phyloP scores from a whole-genome alignment of 2,797 vertebrate genomes.

The Enteromius anoplus region DNA sequence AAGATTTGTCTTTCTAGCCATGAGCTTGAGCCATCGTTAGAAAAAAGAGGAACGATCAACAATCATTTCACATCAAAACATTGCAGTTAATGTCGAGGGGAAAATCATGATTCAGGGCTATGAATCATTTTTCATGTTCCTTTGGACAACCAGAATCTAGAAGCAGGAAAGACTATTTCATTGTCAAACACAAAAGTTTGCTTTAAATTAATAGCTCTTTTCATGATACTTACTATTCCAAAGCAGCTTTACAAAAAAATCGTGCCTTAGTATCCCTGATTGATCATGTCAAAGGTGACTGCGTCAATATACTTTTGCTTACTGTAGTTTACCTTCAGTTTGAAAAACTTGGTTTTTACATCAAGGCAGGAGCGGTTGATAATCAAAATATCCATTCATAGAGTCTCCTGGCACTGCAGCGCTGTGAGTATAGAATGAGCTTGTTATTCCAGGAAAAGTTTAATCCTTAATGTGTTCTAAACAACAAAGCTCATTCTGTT shows the following conservation, averaged over 20 bases:
- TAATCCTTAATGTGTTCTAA: constrained; percentile 26
- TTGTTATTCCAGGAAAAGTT: constrained; percentile 15
- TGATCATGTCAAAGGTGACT: not conserved
- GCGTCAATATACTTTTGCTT: not conserved
- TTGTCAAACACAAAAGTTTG: constrained; percentile 3
- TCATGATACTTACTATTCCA: not conserved
- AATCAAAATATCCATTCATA: not conserved
- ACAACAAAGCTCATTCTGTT: constrained; percentile 35
- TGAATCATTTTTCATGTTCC: constrained; percentile 24
- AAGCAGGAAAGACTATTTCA: constrained; percentile 11
- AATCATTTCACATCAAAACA: constrained; percentile 1
- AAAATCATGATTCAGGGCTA: not conserved
- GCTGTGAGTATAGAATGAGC: not conserved
- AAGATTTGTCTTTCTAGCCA: constrained; percentile 35
- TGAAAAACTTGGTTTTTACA: not conserved
- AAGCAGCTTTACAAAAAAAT: not conserved
- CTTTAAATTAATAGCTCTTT: not conserved
- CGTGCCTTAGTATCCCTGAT: not conserved
- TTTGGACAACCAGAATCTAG: constrained; percentile 6
- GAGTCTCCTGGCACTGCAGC: not conserved
- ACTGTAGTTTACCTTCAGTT: not conserved
- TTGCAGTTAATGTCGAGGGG: not conserved
- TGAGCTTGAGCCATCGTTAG: constrained; percentile 5
- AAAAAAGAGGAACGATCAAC: not conserved
- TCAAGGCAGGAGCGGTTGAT: not conserved